Base-by-base conservation (phyloP, 37 sponge, comb jelly and placozoan species). In the Beroe ovata region DNA sequence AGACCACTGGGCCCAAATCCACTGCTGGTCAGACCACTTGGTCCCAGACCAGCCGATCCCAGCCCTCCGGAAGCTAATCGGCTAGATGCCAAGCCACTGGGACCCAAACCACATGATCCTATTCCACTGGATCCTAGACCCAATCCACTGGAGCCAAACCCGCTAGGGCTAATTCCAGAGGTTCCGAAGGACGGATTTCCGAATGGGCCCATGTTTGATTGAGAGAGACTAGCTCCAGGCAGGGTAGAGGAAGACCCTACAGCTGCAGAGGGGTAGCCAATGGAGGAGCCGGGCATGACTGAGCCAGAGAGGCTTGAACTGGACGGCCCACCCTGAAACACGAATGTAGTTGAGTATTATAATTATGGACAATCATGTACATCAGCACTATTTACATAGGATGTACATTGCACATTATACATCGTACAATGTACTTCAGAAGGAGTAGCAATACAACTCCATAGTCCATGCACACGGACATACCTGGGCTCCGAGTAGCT, bases 141-240 rank as follows among this genome's bases (percentile, higher is more conserved):
- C 63, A 62, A 62, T 4, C 63, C 63, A 66, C 69, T 30, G 35
- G 69, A 66, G 1, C 69, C 69, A 18, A 66, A 11, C 8, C 25
- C 35, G 18, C 69, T 30, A 8, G 69, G 8, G 34, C 69, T 30
- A 18, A 66, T 14, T 1, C 69, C 69, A 14, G 69, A 30, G 36
- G 33, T 32, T 2, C 54, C 54, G 11, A 47, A 47, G 54, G 54
- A 47, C 6, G 54, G 54, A 47, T 6, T 11, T 47, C 54, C 54
- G 11, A 30, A 66, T 3, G 35, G 36, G 16, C 69, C 35, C 36
- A 66, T 14, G 69, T 30, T 30, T 6, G 69, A 30, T 25, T 34
- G 30, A 3, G 69, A 66, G 69, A 66, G 69, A 37, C 34, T 66
- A 47, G 54, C 54, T 47, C 54, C 54, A 47, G 54, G 54, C 69